Conservation (phyloP, 2,113 vertebrate species). For the Dunckerocampus dactyliophorus region DNA sequence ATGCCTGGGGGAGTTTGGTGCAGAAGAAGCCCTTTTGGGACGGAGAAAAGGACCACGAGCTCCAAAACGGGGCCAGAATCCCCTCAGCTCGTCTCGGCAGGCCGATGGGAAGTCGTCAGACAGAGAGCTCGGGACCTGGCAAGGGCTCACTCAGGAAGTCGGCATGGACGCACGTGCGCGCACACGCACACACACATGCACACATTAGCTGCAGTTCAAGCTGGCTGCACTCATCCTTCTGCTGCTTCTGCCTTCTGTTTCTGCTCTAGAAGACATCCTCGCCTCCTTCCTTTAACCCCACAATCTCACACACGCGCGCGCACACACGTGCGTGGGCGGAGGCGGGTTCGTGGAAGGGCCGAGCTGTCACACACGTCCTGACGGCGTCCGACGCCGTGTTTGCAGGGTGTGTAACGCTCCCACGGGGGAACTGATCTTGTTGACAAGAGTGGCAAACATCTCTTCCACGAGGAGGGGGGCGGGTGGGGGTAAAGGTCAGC, state of each 20-base stretch:
- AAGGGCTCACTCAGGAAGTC: conserved; percentile 31
- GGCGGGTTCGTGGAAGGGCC: conserved; percentile 29
- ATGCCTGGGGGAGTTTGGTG: too few species aligned
- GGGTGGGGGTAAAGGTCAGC: conserved; percentile 41
- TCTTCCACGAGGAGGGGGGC: conserved; percentile 23
- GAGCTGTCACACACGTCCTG: conserved; percentile 44
- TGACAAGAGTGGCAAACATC: conserved; percentile 65
- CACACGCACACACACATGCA: conserved; percentile 28
- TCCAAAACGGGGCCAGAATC: too few species aligned
- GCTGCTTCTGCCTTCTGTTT: conserved; percentile 61
- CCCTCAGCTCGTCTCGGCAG: too few species aligned
- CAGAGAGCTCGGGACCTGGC: conserved; percentile 58
- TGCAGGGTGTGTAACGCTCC: conserved; percentile 49
- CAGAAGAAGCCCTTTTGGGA: too few species aligned
- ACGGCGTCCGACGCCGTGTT: conserved; percentile 50
- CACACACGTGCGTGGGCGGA: conserved; percentile 15
- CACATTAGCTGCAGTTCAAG: conserved; percentile 41
- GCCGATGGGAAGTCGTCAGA: too few species aligned
- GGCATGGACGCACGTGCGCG: conserved; percentile 13
- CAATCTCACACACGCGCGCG: conserved; percentile 12
- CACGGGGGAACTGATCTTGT: conserved; percentile 60
- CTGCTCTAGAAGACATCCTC: conserved; percentile 60
- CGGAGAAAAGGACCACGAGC: too few species aligned
- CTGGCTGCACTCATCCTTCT: conserved; percentile 52
- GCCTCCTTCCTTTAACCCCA: conserved; percentile 43